These are phyloP conservation scores for Neosalanx taihuensis DNA, from an alignment of 2,797 vertebrate species.

Conservation along the genomic window DNA sequence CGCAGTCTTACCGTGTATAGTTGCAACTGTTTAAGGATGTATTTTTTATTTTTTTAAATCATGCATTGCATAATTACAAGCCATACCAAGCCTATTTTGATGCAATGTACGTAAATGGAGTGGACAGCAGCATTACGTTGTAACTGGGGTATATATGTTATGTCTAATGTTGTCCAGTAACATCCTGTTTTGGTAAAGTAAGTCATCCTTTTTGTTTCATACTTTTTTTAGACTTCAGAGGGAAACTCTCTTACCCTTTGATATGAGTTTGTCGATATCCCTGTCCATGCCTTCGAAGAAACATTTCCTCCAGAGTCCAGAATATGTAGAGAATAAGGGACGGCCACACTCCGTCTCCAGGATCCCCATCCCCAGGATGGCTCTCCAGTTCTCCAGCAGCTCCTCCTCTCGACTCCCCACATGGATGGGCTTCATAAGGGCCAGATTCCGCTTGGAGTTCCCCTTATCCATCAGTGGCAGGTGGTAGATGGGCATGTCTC, in stretches of 20 bases:
- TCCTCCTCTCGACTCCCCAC: slow-evolving; percentile 77
- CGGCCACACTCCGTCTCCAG: slow-evolving; percentile 84
- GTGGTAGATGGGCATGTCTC: slow-evolving; percentile 84
- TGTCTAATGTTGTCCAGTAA: neutral
- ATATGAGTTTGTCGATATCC: slow-evolving; percentile 82
- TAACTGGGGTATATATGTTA: slow-evolving; percentile 7
- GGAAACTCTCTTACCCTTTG: slow-evolving; percentile 69
- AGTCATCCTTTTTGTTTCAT: neutral
- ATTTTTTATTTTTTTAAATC: too few species aligned
- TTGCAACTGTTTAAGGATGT: too few species aligned
- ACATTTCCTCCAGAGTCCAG: slow-evolving; percentile 85
- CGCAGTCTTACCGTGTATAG: too few species aligned
- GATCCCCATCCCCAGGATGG: slow-evolving; percentile 82
- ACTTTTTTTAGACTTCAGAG: neutral
- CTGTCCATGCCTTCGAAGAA: slow-evolving; percentile 79
- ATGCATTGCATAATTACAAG: slow-evolving; percentile 11
- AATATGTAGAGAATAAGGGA: slow-evolving; percentile 81
- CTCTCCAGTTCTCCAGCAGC: slow-evolving; percentile 81
- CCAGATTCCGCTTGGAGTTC: slow-evolving; percentile 65
- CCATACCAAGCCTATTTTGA: slow-evolving; percentile 28
- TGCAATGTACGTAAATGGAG: slow-evolving; percentile 27
- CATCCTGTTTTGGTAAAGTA: neutral
- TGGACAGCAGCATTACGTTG: neutral
- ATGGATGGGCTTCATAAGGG: slow-evolving; percentile 75
- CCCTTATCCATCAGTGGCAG: slow-evolving; percentile 80